A percentile compares a stretch with the other conserved stretches of the same genome.
Evolutionary conservation across 2,888 invertebrate genomes (phyloP).

Genomic region (Philhelius pedissequus): DNA sequence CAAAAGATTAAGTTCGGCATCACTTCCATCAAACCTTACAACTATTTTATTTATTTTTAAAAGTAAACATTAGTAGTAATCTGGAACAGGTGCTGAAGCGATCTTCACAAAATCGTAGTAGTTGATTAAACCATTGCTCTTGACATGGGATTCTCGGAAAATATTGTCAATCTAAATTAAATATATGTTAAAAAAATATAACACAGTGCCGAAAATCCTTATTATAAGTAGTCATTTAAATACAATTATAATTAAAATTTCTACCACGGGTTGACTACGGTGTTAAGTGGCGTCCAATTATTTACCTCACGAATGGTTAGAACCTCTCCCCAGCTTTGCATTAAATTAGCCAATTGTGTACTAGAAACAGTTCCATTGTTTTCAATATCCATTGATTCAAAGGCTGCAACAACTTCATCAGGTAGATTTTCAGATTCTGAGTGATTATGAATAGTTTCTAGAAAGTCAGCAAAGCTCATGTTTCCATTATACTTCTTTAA

Average conservation of each 20-base stretch:
- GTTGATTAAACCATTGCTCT: slow-evolving; percentile 87
- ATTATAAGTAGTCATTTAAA: background rate
- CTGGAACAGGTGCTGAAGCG: slow-evolving; percentile 94
- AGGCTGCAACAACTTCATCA: slow-evolving; percentile 89
- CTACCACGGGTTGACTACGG: background rate
- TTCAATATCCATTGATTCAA: slow-evolving; percentile 89
- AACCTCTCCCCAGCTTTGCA: slow-evolving; percentile 96
- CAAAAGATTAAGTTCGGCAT: too few species aligned
- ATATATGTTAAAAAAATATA: background rate
- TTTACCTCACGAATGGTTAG: slow-evolving; percentile 83
- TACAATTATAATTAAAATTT: background rate
- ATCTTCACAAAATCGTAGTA: slow-evolving; percentile 96
- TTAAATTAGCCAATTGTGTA: slow-evolving; percentile 89
- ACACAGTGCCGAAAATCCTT: background rate
- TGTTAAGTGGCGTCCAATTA: background rate
- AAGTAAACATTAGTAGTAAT: slow-evolving; percentile 86
- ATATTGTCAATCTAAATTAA: slow-evolving; percentile 88
- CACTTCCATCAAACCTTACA: too few species aligned
- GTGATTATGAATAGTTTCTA: slow-evolving; percentile 97
- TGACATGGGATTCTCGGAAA: slow-evolving; percentile 93
- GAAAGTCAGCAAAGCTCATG: slow-evolving; percentile 96
- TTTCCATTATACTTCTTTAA: slow-evolving; percentile 89
- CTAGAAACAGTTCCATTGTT: slow-evolving; percentile 88
- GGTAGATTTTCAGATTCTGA: slow-evolving; percentile 81
- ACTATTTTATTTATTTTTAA: background rate